Evolutionary conservation across 2,113 vertebrate genomes (phyloP).

Genomic region (Trematomus loennbergii): DNA sequence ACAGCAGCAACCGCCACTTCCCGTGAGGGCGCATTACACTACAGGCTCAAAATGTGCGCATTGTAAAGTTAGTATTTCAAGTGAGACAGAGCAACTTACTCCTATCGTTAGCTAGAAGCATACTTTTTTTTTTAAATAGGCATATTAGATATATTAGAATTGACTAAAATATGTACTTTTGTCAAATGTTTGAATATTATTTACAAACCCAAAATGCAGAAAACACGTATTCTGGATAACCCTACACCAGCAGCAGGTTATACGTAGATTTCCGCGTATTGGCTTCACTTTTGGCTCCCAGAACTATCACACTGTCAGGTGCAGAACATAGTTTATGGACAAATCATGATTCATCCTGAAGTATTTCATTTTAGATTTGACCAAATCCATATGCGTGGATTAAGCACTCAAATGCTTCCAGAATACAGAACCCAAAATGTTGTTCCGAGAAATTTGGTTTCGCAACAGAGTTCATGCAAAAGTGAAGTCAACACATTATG

Average conservation of each 20-base stretch:
- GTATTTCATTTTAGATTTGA: constrained; percentile 24
- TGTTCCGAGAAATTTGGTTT: constrained; percentile 25
- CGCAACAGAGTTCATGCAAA: constrained; percentile 25
- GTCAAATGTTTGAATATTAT: background rate
- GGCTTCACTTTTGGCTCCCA: constrained; percentile 7
- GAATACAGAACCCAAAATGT: background rate
- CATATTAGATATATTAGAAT: too few relatives aligned
- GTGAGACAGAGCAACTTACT: too few relatives aligned
- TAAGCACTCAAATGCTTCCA: background rate
- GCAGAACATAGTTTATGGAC: background rate
- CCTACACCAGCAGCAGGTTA: background rate
- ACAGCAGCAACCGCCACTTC: too few relatives aligned
- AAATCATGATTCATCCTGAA: constrained; percentile 9
- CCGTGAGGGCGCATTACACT: too few relatives aligned
- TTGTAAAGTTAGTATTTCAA: too few relatives aligned
- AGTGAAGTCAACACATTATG: constrained; percentile 19
- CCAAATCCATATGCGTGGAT: constrained; percentile 36
- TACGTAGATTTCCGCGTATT: background rate
- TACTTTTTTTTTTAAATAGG: too few relatives aligned
- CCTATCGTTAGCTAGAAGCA: too few relatives aligned
- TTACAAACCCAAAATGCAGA: background rate
- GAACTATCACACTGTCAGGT: background rate
- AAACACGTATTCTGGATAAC: background rate
- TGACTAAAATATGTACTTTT: background rate
- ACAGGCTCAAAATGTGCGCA: too few relatives aligned